phyloP scores from a whole-genome alignment of 1,140 invertebrate genomes.

The Amyelois transitella region DNA sequence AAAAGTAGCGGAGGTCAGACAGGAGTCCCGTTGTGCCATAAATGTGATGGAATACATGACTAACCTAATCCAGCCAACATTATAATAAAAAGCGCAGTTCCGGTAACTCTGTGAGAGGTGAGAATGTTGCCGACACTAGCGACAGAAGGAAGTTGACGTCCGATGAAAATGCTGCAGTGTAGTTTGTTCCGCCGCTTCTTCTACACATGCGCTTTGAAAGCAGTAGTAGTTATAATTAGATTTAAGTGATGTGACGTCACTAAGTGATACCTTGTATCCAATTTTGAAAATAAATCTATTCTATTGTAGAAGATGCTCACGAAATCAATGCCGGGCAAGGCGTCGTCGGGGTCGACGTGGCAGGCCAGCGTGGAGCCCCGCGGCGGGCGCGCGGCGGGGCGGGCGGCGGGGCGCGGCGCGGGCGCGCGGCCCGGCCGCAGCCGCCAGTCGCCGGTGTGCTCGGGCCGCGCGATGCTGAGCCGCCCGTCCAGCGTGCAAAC shows the following conservation, averaged over 20 bases:
- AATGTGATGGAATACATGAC: too few relatives aligned
- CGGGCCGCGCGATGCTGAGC: slow-evolving; percentile 17
- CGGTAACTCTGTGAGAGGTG: too few relatives aligned
- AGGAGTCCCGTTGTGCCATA: too few relatives aligned
- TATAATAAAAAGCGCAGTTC: too few relatives aligned
- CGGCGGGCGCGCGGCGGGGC: slow-evolving; percentile 7
- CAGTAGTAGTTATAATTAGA: too few relatives aligned
- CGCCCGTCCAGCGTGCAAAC: slow-evolving; percentile 19
- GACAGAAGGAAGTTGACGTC: not conserved
- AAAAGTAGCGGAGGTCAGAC: too few relatives aligned
- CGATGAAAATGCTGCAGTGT: too few relatives aligned
- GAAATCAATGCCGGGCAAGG: slow-evolving; percentile 41
- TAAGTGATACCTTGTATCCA: not conserved
- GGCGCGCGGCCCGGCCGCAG: slow-evolving; percentile 13
- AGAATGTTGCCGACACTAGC: not conserved
- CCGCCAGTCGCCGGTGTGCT: slow-evolving; percentile 30
- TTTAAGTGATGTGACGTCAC: too few relatives aligned
- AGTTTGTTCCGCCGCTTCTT: too few relatives aligned
- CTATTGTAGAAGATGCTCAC: slow-evolving; percentile 15
- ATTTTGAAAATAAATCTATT: not conserved
- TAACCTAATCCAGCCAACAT: too few relatives aligned
- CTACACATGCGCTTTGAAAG: too few relatives aligned
- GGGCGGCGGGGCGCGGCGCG: slow-evolving; percentile 1
- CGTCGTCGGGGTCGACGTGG: slow-evolving; percentile 33
- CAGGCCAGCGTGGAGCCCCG: not conserved